These are phyloP conservation scores for Amphibalanus amphitrite DNA, from an alignment of 1,140 invertebrate genomes.

Conservation along the genomic window DNA sequence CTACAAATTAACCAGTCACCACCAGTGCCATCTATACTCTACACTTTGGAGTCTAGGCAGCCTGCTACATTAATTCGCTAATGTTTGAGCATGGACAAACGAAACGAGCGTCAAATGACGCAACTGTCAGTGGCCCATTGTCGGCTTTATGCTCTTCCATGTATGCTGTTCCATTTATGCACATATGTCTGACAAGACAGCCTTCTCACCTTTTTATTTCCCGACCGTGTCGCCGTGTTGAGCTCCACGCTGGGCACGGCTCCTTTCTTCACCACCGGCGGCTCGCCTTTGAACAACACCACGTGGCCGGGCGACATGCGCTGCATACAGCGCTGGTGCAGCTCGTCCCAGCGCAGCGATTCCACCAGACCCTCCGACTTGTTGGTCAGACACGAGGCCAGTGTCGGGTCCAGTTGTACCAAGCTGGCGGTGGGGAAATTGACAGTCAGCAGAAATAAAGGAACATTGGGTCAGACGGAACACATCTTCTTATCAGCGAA, in stretches of 20 bases:
- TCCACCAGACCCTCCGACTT: conserved; percentile 23
- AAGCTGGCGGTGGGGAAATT: conserved; percentile 28
- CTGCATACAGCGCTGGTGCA: conserved; percentile 44
- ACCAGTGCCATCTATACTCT: too few species aligned
- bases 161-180: too few species aligned
- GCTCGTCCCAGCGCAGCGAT: conserved; percentile 44
- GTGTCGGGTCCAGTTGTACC: conserved; percentile 35
- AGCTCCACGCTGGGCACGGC: conserved; percentile 63
- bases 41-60: too few species aligned
- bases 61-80: too few species aligned
- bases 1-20: too few species aligned
- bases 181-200: too few species aligned
- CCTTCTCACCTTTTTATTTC: conserved; percentile 64
- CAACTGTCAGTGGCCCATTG: too few species aligned
- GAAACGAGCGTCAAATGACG: too few species aligned
- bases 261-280: conserved; percentile 42
- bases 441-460: conserved; percentile 14
- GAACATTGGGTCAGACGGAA: neutral
- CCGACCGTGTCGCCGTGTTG: conserved; percentile 50
- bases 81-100: too few species aligned
- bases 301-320: conserved; percentile 60
- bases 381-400: conserved; percentile 25
- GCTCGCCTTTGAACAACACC: conserved; percentile 38
- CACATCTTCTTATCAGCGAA: conserved; percentile 10
- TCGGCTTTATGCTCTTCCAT: too few species aligned